A percentile compares a stretch with the other conserved stretches of the same genome.
phyloP scores from a whole-genome alignment of 2,888 invertebrate species.

The Drosophila parthenogenetica region DNA sequence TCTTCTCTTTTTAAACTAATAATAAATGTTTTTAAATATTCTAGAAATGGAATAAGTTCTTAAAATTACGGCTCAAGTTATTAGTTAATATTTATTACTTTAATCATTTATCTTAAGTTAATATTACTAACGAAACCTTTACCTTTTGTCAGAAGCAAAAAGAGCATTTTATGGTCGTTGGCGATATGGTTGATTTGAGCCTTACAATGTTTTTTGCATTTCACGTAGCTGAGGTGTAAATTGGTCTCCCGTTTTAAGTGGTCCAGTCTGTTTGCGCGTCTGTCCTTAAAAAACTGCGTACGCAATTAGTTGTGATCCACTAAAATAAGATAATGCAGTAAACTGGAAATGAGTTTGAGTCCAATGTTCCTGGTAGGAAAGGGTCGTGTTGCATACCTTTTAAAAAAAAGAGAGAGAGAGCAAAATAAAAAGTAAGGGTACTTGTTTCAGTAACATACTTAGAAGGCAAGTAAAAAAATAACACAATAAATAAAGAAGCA shows the following conservation, averaged over 20 bases:
- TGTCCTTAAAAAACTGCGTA: slow-evolving; percentile 36
- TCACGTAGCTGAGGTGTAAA: slow-evolving; percentile 72
- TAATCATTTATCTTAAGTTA: too few relatives aligned
- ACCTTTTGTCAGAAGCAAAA: background rate
- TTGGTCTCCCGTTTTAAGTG: slow-evolving; percentile 52
- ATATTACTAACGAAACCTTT: too few relatives aligned
- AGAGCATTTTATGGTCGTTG: slow-evolving; percentile 47
- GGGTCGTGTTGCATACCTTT: background rate
- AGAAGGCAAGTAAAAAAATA: background rate
- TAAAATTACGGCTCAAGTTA: too few relatives aligned
- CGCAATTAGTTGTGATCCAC: slow-evolving; percentile 70
- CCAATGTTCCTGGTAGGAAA: background rate
- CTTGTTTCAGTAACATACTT: background rate
- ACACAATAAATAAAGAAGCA: background rate
- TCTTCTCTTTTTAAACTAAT: too few relatives aligned
- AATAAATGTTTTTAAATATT: too few relatives aligned
- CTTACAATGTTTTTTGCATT: slow-evolving; percentile 58
- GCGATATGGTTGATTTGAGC: background rate
- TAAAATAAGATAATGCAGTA: slow-evolving; percentile 69
- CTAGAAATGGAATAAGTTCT: too few relatives aligned
- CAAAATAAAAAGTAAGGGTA: background rate
- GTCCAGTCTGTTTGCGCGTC: slow-evolving; percentile 18
- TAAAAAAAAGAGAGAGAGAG: background rate
- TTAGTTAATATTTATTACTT: too few relatives aligned
- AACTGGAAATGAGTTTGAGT: background rate